These are phyloP conservation scores for Neoaliturus tenellus DNA, from an alignment of 2,888 invertebrate genomes.

Conservation along the genomic window DNA sequence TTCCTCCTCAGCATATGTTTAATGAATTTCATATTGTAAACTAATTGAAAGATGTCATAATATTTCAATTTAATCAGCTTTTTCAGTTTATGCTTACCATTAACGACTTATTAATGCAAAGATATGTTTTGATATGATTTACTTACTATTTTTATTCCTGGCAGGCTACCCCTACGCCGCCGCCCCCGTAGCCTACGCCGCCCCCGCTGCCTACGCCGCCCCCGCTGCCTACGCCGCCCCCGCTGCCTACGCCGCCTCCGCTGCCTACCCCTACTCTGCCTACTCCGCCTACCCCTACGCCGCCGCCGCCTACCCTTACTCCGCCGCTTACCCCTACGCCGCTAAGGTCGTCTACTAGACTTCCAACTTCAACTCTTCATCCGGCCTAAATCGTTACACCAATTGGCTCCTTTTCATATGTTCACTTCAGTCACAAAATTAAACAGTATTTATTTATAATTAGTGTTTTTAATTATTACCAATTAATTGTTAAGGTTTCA, in stretches of 20 bases:
- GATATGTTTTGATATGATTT: no score
- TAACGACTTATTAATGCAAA: no score
- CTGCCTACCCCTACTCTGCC: constrained; percentile 54
- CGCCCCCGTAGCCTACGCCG: constrained; percentile 9
- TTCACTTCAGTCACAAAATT: constrained; percentile 40
- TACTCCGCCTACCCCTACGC: constrained; percentile 58
- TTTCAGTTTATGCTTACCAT: no score
- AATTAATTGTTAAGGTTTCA: no score
- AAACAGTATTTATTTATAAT: background rate
- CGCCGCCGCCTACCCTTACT: constrained; percentile 59
- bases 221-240: constrained; percentile 11
- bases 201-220: constrained; percentile 3
- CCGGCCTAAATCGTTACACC: background rate
- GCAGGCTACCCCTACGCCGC: constrained; percentile 38
- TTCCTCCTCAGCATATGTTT: no score
- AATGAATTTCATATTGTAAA: no score
- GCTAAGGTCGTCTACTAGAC: constrained; percentile 34
- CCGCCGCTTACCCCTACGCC: constrained; percentile 49
- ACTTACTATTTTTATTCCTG: no score
- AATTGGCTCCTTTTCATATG: background rate
- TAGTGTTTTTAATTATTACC: constrained; percentile 12
- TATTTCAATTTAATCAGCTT: no score
- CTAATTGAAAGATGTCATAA: no score
- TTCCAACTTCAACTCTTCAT: background rate
- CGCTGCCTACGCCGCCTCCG: constrained; percentile 19